Base-by-base conservation (phyloP, 2,888 invertebrate genomes). In the Gymnoscelis rufifasciata region DNA sequence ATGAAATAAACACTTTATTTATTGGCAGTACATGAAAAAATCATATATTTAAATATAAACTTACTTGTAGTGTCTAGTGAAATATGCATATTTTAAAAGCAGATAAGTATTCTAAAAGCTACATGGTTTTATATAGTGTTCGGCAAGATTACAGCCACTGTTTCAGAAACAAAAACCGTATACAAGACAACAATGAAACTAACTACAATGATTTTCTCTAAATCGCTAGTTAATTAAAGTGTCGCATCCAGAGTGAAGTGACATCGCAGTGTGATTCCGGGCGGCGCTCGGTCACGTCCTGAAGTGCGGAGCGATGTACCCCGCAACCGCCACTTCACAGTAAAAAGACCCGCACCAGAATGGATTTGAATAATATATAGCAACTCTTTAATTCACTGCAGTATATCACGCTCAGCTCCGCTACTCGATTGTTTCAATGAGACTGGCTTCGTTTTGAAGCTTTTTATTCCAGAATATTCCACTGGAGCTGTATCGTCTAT, bases 261-360 rank as follows among this genome's bases (percentile, higher is more conserved):
- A 41, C 36, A 55, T 57, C 60, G 61, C 65, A 53, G 60, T 67
- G 62, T 68, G 72, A 68, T 72, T 71, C 68, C 57, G 60, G 66
- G 56, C 53, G 65, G 59, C 70, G 69, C 71, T 78, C 76, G 84
- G 84, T 83, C 83, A 84, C 82, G 84, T 83, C 60, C 73, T 72
- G 75, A 78, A 87, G 86, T 86, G 87, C 87, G 79, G 84, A 84
- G 79, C 79, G 83, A 68, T 86, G 87, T 87, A 80, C 74, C 76
- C 70, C 77, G 74, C 77, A 74, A 80, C 84, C 83, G 67, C 82
- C 76, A 77, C 82, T 82, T 75, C 69, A 68, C 73, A 74, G 76
- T 74, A 80, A 84, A 87, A 86, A 83, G 78, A 78, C 71, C 74
- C 71, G 68, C 68, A 65, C 73, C 70, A 68, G 69, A 75, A 74